Base-by-base conservation (phyloP, 2,888 invertebrate genomes). In the Stomorhina lunata region DNA sequence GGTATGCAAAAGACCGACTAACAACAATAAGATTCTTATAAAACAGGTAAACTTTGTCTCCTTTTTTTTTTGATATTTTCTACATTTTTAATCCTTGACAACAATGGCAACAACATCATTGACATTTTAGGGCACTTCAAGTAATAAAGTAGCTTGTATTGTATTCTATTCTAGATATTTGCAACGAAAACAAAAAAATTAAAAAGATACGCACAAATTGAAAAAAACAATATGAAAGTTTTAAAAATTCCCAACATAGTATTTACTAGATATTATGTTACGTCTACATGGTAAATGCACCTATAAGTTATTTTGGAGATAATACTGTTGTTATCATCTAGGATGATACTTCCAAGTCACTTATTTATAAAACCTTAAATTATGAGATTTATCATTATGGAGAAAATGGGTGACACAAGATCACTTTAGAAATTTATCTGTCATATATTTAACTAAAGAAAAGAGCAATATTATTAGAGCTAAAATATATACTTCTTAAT, bases 41-140 rank as follows among this genome's bases (percentile, higher is more conserved):
- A 6, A 53, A 2, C 43, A 43, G 17, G 29, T 32, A 22, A 15
- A 45, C 37, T 45, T 4, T 15, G 9, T 2, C 12, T 34, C 6
- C 5, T 40, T 7, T 34, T 6, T 9, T n/a, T 17, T 0, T 50
- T 9, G 4, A 10, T 43, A 1, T 63, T 4, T 2, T 43, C 22
- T 22, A 43, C 17, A n/a, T 10, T 40, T 27, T 20, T 29, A 50
- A 73, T 40, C 29, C 15, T 2, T n/a, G 34, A 34, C 50, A 45
- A 63, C 63, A 63, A 43, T 22, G 2, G 1, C 7, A 63, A 40
- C n/a, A 53, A 40, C n/a, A 53, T 63, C 0, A 61, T 29, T 61
- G 72, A 59, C 37, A 72, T 61, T 61, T 61, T 40, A 20, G 72
- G 40, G 10, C 2, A 53, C 40, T 53, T 63, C 40, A 29, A 22